A percentile compares a stretch with the other conserved stretches of the same genome.
Evolutionary conservation across 1,140 invertebrate genomes (phyloP).

Genomic region (Drosophila murphyi): DNA sequence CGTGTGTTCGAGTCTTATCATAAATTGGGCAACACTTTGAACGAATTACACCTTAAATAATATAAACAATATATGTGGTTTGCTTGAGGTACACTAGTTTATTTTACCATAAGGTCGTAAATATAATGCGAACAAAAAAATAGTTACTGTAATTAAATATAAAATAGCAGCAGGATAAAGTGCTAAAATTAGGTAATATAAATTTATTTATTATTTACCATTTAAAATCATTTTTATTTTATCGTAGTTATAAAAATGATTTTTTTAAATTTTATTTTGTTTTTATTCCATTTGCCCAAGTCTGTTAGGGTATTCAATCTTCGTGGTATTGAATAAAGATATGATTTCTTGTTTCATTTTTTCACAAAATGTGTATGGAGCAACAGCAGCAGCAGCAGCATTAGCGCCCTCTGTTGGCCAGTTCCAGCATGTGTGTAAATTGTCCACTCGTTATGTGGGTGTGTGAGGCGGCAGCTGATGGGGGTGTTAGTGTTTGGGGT

Average conservation of each 20-base stretch:
- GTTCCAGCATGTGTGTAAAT: conserved; percentile 75
- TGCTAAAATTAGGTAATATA: too few species aligned
- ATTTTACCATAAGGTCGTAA: too few species aligned
- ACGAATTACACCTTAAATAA: too few species aligned
- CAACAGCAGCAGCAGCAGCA: background rate
- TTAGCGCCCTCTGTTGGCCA: conserved; percentile 49
- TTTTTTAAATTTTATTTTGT: background rate
- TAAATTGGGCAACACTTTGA: background rate
- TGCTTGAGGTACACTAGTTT: too few species aligned
- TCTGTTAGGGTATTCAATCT: conserved; percentile 7
- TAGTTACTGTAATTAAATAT: too few species aligned
- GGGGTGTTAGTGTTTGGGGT: conserved; percentile 63
- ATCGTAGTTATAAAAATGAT: too few species aligned
- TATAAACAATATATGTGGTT: too few species aligned
- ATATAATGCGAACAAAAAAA: too few species aligned
- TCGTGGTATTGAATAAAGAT: background rate
- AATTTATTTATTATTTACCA: too few species aligned
- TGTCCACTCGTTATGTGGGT: conserved; percentile 74
- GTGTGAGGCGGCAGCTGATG: conserved; percentile 18
- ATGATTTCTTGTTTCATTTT: conserved; percentile 29
- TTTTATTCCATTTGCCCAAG: background rate
- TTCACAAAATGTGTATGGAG: conserved; percentile 16
- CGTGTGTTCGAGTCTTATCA: background rate
- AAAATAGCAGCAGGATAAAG: too few species aligned
- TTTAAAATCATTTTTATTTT: too few species aligned